Percentiles rank a stretch among this genome's conserved stretches.
Conservation (phyloP, 2,797 vertebrate genomes). For the Cuculus canorus region DNA sequence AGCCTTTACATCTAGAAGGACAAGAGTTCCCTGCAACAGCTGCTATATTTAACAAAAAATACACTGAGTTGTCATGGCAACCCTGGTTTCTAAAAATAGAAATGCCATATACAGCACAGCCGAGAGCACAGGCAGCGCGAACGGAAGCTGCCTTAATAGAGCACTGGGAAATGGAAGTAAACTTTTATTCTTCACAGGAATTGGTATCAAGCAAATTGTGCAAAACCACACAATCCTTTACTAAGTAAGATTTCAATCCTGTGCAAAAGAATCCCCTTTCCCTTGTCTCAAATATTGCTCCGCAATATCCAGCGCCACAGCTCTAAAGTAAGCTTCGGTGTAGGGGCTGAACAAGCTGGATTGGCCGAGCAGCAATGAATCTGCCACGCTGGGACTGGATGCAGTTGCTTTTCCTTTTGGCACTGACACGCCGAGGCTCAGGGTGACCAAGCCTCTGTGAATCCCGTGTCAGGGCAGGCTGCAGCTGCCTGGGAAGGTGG, state of each 20-base stretch:
- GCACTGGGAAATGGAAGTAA: not conserved
- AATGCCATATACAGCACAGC: not conserved
- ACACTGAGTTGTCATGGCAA: slow-evolving; percentile 66
- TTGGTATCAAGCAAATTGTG: rapidly evolving
- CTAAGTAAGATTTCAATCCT: not conserved
- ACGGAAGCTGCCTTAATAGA: not conserved
- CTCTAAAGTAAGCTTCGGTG: rapidly evolving
- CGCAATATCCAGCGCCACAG: rapidly evolving
- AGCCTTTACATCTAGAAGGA: slow-evolving; percentile 57
- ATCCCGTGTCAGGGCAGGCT: not conserved
- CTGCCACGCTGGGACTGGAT: not conserved
- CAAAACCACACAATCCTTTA: not conserved
- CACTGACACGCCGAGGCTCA: rapidly evolving
- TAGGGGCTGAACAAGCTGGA: not conserved
- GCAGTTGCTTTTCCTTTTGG: not conserved
- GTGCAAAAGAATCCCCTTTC: not conserved
- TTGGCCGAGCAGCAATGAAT: rapidly evolving
- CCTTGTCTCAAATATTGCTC: not conserved
- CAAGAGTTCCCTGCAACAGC: slow-evolving; percentile 56
- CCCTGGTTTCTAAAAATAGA: slow-evolving; percentile 72
- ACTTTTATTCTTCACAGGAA: not conserved
- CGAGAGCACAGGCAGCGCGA: not conserved
- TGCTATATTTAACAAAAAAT: slow-evolving; percentile 73
- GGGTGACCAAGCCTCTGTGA: rapidly evolving
- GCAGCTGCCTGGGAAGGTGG: not conserved